These are phyloP conservation scores for Heloderma charlesbogerti DNA, from an alignment of 2,113 vertebrate species.

Conservation along the genomic window DNA sequence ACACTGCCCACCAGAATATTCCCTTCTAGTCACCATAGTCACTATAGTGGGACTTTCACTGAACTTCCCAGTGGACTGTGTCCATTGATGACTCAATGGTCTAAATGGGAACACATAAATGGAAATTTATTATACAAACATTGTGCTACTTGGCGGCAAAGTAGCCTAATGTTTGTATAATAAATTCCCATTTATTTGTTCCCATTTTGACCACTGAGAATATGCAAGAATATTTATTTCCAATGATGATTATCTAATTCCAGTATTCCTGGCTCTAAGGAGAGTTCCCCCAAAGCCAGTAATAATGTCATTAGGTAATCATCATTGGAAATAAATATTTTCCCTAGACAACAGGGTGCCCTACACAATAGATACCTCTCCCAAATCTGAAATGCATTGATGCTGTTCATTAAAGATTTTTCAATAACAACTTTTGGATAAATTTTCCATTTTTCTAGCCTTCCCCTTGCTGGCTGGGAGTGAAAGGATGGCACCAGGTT, in stretches of 20 bases:
- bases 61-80: background rate
- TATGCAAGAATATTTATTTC: constrained; percentile 35
- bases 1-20: background rate
- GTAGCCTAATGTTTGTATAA: background rate
- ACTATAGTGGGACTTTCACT: background rate
- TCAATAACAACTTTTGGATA: background rate
- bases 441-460: background rate
- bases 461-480: too few species aligned
- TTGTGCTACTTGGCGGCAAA: background rate
- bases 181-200: too few species aligned
- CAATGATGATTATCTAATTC: background rate
- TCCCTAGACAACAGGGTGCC: background rate
- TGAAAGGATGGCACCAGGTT: too few species aligned
- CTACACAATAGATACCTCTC: too few species aligned
- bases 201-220: background rate
- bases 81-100: background rate
- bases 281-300: background rate
- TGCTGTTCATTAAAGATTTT: background rate
- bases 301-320: background rate
- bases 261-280: background rate
- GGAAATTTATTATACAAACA: too few species aligned
- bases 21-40: too few species aligned
- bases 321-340: constrained; percentile 29
- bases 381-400: too few species aligned
- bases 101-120: too few species aligned